Evolutionary conservation across 2,888 invertebrate species (phyloP), one percentile per base, ranked within the genome.

Genomic region (Cephalotes varians): DNA sequence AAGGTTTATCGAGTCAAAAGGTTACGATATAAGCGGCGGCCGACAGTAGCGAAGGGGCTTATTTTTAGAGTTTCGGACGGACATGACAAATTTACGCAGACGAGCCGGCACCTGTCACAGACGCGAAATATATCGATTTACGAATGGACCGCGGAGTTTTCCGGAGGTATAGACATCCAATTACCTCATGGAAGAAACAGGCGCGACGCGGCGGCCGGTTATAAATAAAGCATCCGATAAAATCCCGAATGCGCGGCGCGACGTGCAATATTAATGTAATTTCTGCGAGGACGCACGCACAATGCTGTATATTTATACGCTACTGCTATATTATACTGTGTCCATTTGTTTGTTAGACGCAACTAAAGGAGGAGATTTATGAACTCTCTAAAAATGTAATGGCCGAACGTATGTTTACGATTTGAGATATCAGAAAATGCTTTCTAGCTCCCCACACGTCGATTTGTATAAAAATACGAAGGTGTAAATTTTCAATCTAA

Each of bases 91-190:
- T 79, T 77, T 81, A 79, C 79, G 34, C 40, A 76, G 60, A 64
- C 76, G 44, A 81, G 79, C 54, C 81, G 54, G 62, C 81, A 81
- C 54, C 79, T 79, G 81, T 77, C 81, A 81, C 77, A 40, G 62
- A 40, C 64, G 54, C 58, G 64, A 64, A 64, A 81, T 64, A 77
- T 79, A 81, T 81, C 79, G 81, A 81, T 81, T 79, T 79, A 44
- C 62, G 81, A 81, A 64, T 76, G 64, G 31, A 51, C 64, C 25
- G 12, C 51, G 34, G 54, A 51, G 54, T 64, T 81, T 76, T 54
- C 21, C 44, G 44, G 25, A 77, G 64, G 18, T 81, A 81, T 54
- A 81, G 81, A 62, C 77, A 81, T 79, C 64, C 81, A 64, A 81
- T 81, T 81, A 81, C 64, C 25, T 79, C 64, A 44, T 25, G 64